Base-by-base conservation (phyloP, 1,140 invertebrate species). In the Heliconius himera region DNA sequence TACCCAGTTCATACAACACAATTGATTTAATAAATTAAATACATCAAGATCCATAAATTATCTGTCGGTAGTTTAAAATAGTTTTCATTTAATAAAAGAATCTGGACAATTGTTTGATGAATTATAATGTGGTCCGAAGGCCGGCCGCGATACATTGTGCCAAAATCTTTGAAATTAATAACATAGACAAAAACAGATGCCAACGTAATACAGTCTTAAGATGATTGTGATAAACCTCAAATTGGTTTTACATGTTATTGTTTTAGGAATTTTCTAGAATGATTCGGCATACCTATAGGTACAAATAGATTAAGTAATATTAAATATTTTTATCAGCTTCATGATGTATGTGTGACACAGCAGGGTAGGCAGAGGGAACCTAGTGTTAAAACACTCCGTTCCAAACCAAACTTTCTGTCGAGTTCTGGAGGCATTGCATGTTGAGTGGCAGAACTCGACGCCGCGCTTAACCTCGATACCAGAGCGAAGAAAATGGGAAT, bases 91-190 rank as follows among this genome's bases (percentile, higher is more conserved):
- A 73, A 81, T 83, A 78, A 78, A 75, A 81, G 82, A 78, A 70
- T 70, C 60, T 79, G 76, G 81, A 73, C 78, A 77, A 87, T 88
- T 87, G 84, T 85, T 84, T 84, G 82, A 86, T 83, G 80, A 83
- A 83, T 86, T 83, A 79, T 81, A 80, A 76, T 81, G 72, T 77
- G 46, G 70, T 60, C 71, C 49, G 81, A 87, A 88, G 88, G 89
- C 85, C 82, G 87, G 89, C 85, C 82, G 56, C 54, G 71, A 70
- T 41, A 78, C 73, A 36, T 77, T 76, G 83, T 89, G 88, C 87
- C 87, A 90, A 87, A 82, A 85, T 66, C 78, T 80, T 80, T 26
- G 41, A 70, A 80, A 80, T 76, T 80, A 76, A 76, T 76, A 80
- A 80, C 70, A 72, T 77, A 41, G 56, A 6, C 49, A 36, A 76